A percentile compares a stretch with the other conserved stretches of the same genome.
Evolutionary conservation across 2,113 vertebrate genomes (phyloP).

Genomic region (Rhinolophus sinicus): DNA sequence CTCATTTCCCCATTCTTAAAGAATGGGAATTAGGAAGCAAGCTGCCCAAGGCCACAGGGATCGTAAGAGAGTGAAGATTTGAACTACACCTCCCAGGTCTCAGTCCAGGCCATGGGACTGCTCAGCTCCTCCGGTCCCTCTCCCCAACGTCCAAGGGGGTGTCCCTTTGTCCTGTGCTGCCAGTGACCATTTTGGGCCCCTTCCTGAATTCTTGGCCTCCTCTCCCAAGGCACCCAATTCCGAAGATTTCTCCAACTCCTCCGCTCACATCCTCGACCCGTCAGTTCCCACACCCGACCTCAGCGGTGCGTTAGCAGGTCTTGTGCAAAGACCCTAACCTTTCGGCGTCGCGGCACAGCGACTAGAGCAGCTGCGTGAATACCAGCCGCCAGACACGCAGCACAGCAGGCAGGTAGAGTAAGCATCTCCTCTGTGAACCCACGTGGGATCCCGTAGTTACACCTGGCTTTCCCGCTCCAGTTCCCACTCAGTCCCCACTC

Average conservation of each 20-base stretch:
- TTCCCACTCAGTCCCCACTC: neutral
- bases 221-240: neutral
- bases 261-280: neutral
- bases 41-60: neutral
- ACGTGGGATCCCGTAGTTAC: accelerated
- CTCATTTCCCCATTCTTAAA: neutral
- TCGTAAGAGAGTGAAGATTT: neutral
- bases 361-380: neutral
- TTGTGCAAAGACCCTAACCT: neutral
- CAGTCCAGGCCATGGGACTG: neutral
- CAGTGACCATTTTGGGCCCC: neutral
- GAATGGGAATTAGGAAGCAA: neutral
- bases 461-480: neutral
- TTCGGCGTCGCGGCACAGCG: accelerated
- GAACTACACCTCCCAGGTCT: neutral
- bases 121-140: neutral
- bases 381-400: neutral
- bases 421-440: neutral
- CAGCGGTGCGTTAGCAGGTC: neutral
- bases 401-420: neutral
- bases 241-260: neutral
- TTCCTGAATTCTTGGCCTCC: neutral
- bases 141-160: neutral
- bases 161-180: neutral
- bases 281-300: neutral